These are phyloP conservation scores for Bostrychus sinensis DNA, from an alignment of 2,113 vertebrate genomes.

Conservation along the genomic window DNA sequence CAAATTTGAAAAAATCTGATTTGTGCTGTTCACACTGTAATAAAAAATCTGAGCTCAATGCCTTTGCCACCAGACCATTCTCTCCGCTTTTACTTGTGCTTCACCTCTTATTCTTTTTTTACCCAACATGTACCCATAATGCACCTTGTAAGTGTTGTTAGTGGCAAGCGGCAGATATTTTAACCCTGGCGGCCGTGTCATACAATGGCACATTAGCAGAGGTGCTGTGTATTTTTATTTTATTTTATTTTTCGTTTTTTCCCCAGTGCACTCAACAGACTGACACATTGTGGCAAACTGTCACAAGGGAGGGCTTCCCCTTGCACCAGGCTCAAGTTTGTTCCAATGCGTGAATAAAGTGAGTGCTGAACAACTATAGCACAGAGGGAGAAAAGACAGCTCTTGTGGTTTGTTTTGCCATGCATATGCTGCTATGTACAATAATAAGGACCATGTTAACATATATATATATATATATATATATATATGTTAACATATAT, in stretches of 20 bases:
- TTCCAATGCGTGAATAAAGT: slow-evolving; percentile 44
- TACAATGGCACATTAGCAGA: slow-evolving; percentile 50
- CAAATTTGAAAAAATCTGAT: too few species aligned
- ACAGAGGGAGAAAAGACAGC: slow-evolving; percentile 14
- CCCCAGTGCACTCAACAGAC: slow-evolving; percentile 47
- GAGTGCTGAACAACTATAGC: slow-evolving; percentile 16
- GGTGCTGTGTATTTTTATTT: slow-evolving; percentile 33
- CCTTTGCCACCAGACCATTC: background rate
- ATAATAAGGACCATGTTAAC: slow-evolving; percentile 68
- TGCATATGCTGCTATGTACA: slow-evolving; percentile 38
- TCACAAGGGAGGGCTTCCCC: slow-evolving; percentile 45
- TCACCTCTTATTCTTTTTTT: slow-evolving; percentile 13
- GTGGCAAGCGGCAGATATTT: slow-evolving; percentile 41
- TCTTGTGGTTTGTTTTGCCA: slow-evolving; percentile 38
- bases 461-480: too few species aligned
- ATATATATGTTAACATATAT: too few species aligned
- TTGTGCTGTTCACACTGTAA: too few species aligned
- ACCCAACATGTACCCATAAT: slow-evolving; percentile 18
- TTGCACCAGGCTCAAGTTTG: slow-evolving; percentile 27
- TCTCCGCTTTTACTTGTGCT: slow-evolving; percentile 9
- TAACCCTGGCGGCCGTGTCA: slow-evolving; percentile 33
- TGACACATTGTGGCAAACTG: slow-evolving; percentile 63
- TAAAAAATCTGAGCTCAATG: background rate
- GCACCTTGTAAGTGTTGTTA: slow-evolving; percentile 33
- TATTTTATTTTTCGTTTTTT: slow-evolving; percentile 14